These are phyloP conservation scores for Lordiphosa clarofinis DNA, from an alignment of 1,140 invertebrate species.

Conservation along the genomic window DNA sequence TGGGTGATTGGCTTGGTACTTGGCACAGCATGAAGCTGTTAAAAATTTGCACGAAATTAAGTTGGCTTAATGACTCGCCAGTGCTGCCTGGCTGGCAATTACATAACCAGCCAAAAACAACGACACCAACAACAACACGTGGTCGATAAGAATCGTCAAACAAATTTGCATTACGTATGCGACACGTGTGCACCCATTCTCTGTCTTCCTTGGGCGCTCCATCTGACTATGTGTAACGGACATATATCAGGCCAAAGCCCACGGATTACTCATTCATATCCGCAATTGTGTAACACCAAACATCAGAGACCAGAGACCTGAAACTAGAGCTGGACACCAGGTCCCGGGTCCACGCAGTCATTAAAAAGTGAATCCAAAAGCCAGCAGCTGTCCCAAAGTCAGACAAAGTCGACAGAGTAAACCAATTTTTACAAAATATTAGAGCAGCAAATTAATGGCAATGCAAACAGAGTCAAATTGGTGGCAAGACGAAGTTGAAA, in stretches of 20 bases:
- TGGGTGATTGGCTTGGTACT: conserved; percentile 48
- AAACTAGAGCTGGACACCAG: conserved; percentile 38
- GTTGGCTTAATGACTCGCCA: conserved; percentile 61
- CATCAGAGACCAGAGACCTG: conserved; percentile 4
- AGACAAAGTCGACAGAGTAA: conserved; percentile 24
- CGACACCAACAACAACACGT: conserved; percentile 42
- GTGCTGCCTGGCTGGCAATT: conserved; percentile 39
- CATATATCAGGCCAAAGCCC: conserved; percentile 75
- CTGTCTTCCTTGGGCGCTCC: not conserved
- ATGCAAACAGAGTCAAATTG: conserved; percentile 29
- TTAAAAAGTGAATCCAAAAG: conserved; percentile 72
- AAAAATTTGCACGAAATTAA: conserved; percentile 69
- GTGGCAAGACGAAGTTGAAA: conserved; percentile 5
- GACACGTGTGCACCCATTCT: conserved; percentile 72
- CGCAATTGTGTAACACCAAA: conserved; percentile 68
- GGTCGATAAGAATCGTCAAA: conserved; percentile 72
- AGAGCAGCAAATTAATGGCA: conserved; percentile 74
- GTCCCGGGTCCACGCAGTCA: conserved; percentile 53
- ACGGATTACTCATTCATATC: conserved; percentile 78
- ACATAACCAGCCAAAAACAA: conserved; percentile 40
- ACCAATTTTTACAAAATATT: conserved; percentile 74
- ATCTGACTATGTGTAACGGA: conserved; percentile 48
- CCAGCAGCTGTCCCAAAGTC: conserved; percentile 29
- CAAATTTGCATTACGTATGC: conserved; percentile 72
- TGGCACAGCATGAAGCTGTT: conserved; percentile 66